These are phyloP conservation scores for Tachuris rubrigastra DNA, from an alignment of 2,113 vertebrate species.

Conservation along the genomic window DNA sequence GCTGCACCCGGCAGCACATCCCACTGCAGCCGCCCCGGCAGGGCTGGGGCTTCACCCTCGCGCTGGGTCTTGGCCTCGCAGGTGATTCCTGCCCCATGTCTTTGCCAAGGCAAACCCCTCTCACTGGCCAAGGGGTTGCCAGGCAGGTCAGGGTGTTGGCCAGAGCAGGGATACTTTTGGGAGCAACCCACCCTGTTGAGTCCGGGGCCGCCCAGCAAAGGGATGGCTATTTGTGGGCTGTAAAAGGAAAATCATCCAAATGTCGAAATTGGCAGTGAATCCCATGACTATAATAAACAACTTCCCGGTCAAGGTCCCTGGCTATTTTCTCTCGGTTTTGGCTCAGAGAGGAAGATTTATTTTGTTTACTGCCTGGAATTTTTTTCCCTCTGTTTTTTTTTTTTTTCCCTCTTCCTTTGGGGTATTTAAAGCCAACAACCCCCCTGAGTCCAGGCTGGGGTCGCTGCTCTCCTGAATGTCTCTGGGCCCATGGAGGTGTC, in stretches of 20 bases:
- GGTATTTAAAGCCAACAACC: neutral
- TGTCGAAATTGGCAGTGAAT: conserved; percentile 37
- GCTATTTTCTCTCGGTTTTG: conserved; percentile 62
- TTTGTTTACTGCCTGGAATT: conserved; percentile 11
- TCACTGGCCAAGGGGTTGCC: neutral
- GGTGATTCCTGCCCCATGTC: conserved; percentile 3
- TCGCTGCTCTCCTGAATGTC: neutral
- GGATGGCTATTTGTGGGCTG: conserved; percentile 25
- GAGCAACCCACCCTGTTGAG: neutral
- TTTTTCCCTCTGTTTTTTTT: neutral
- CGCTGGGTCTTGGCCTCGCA: neutral
- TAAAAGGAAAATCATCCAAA: conserved; percentile 39
- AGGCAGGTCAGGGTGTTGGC: neutral
- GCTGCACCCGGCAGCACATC: conserved; percentile 27
- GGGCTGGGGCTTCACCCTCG: neutral
- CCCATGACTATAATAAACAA: conserved; percentile 35
- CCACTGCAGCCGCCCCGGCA: neutral
- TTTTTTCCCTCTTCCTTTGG: neutral
- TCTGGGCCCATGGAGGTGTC: neutral
- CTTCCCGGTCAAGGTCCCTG: conserved; percentile 50
- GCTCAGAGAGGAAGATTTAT: conserved; percentile 26
- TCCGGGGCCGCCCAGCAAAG: neutral
- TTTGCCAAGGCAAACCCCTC: neutral
- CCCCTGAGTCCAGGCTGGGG: neutral
- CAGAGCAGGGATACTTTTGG: neutral